Percentiles rank a stretch among this genome's conserved stretches.
phyloP scores from a whole-genome alignment of 2,888 invertebrate species.

The Neria commutata region DNA sequence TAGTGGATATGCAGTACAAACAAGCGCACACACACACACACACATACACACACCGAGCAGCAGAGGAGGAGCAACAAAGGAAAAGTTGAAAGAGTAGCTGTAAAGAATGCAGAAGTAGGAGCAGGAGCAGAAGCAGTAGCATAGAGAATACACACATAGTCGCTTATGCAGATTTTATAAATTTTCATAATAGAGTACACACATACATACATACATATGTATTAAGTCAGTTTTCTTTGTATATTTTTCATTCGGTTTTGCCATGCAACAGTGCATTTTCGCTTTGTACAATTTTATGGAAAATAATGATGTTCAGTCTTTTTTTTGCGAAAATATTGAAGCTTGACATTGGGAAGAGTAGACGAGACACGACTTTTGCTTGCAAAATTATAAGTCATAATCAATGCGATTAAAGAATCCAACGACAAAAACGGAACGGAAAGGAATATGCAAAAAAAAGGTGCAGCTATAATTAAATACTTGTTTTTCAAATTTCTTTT shows the following conservation, averaged over 20 bases:
- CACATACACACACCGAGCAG: not conserved
- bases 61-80: too few species aligned
- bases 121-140: not conserved
- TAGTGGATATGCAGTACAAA: too few species aligned
- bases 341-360: conserved; percentile 2
- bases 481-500: too few species aligned
- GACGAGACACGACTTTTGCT: too few species aligned
- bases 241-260: not conserved
- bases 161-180: conserved; percentile 1
- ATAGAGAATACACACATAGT: not conserved
- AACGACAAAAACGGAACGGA: too few species aligned
- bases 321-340: not conserved
- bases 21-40: conserved; percentile 3
- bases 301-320: too few species aligned
- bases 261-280: not conserved
- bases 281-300: too few species aligned
- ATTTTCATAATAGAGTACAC: conserved; percentile 43
- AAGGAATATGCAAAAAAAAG: too few species aligned
- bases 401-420: too few species aligned
- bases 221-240: too few species aligned
- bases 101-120: not conserved
- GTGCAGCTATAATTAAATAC: too few species aligned
- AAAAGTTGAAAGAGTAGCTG: conserved; percentile 1
- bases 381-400: too few species aligned
- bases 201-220: conserved; percentile 40